phyloP scores from a whole-genome alignment of 2,888 invertebrate species.

The Kryphioiulus occultus region DNA sequence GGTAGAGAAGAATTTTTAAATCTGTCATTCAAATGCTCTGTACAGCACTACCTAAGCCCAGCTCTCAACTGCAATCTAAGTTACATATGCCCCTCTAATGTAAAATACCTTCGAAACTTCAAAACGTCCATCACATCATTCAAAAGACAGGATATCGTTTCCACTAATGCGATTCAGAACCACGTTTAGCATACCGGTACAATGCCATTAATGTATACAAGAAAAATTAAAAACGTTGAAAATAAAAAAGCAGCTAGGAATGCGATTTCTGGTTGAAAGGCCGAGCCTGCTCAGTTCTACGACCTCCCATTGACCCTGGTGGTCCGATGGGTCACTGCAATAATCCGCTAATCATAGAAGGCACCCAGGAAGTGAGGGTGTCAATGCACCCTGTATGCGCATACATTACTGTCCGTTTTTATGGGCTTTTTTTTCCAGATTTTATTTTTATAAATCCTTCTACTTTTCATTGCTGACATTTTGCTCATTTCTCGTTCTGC shows the following conservation, averaged over 20 bases:
- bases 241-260: neutral
- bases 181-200: too few relatives aligned
- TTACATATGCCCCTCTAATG: too few relatives aligned
- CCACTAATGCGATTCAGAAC: too few relatives aligned
- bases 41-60: too few relatives aligned
- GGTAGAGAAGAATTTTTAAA: too few relatives aligned
- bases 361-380: slow-evolving; percentile 41
- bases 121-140: too few relatives aligned
- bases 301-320: slow-evolving; percentile 39
- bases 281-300: slow-evolving; percentile 48
- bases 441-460: neutral
- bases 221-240: neutral
- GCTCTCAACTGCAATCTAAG: too few relatives aligned
- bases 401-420: slow-evolving; percentile 40
- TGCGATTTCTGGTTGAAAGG: slow-evolving; percentile 43
- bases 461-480: slow-evolving; percentile 14
- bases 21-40: too few relatives aligned
- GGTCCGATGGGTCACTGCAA: slow-evolving; percentile 44
- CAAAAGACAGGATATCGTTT: too few relatives aligned
- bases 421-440: neutral
- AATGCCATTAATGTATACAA: too few relatives aligned
- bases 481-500: neutral
- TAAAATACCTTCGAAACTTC: too few relatives aligned
- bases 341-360: slow-evolving; percentile 46
- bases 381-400: slow-evolving; percentile 41